A percentile compares a stretch with the other conserved stretches of the same genome.
These are phyloP conservation scores for Alfaro cultratus DNA, from an alignment of 2,797 vertebrate species.

Conservation along the genomic window DNA sequence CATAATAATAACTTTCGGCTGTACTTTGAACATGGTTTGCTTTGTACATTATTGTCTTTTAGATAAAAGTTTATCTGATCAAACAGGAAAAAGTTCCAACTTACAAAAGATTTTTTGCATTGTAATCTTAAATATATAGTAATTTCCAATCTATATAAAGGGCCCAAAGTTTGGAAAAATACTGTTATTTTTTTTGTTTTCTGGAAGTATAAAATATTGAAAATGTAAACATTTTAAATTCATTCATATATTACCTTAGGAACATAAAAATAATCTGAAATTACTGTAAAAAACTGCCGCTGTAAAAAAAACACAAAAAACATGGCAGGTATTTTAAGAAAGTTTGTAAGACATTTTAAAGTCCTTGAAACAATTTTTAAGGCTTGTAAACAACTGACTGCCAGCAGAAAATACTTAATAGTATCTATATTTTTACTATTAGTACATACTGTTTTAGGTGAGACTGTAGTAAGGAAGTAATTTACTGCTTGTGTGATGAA, in stretches of 20 bases:
- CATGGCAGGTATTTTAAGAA: not conserved
- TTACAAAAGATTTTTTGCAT: not conserved
- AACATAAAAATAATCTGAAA: not conserved
- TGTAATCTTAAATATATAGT: not conserved
- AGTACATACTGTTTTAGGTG: not conserved
- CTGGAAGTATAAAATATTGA: not conserved
- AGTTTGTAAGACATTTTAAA: not conserved
- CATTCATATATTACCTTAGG: not conserved
- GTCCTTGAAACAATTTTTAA: not conserved
- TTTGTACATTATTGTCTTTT: not conserved
- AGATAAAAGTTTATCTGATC: constrained; percentile 26
- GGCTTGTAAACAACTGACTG: not conserved
- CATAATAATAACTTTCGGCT: not conserved
- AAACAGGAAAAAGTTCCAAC: not conserved
- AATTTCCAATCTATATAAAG: not conserved
- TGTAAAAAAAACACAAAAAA: not conserved
- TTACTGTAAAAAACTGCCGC: not conserved
- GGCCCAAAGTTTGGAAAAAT: not conserved
- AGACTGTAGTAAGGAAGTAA: not conserved
- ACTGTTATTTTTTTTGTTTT: not conserved
- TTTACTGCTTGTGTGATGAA: not conserved
- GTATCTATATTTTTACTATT: not conserved
- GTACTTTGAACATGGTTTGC: not conserved
- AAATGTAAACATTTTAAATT: not conserved
- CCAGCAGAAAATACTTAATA: not conserved